These are phyloP conservation scores for Panopea generosa DNA, from an alignment of 2,888 invertebrate species.

Conservation along the genomic window DNA sequence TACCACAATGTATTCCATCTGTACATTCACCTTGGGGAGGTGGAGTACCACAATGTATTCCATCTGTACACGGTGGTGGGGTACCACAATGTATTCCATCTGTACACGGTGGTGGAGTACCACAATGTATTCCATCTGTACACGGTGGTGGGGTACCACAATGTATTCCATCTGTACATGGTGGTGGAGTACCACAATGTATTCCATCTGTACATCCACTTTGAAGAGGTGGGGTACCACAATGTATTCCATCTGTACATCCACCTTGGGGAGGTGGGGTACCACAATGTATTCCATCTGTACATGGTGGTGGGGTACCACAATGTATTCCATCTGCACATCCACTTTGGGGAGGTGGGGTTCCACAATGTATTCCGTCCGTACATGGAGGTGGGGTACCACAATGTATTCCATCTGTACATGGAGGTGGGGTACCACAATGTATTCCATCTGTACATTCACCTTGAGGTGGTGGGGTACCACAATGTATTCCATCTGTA, in stretches of 20 bases:
- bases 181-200: conserved; percentile 63
- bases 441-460: conserved; percentile 52
- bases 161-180: conserved; percentile 60
- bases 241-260: conserved; percentile 64
- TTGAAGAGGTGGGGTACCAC: conserved; percentile 58
- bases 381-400: conserved; percentile 60
- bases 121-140: conserved; percentile 53
- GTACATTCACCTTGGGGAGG: conserved; percentile 40
- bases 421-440: conserved; percentile 53
- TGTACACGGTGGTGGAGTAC: conserved; percentile 41
- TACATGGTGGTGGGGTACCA: conserved; percentile 37
- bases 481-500: conserved; percentile 57
- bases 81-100: conserved; percentile 54
- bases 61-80: conserved; percentile 44
- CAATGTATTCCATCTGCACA: conserved; percentile 58
- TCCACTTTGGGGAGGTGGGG: conserved; percentile 42
- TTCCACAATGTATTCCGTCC: conserved; percentile 66
- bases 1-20: conserved; percentile 65
- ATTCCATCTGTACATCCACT: conserved; percentile 54
- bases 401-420: conserved; percentile 66
- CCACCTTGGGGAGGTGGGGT: conserved; percentile 37
- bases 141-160: conserved; percentile 63
- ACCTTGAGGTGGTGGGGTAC: conserved; percentile 42
- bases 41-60: conserved; percentile 65
- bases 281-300: conserved; percentile 56